phyloP scores from a whole-genome alignment of 2,888 invertebrate species.

The Tetheella fluctuosa region DNA sequence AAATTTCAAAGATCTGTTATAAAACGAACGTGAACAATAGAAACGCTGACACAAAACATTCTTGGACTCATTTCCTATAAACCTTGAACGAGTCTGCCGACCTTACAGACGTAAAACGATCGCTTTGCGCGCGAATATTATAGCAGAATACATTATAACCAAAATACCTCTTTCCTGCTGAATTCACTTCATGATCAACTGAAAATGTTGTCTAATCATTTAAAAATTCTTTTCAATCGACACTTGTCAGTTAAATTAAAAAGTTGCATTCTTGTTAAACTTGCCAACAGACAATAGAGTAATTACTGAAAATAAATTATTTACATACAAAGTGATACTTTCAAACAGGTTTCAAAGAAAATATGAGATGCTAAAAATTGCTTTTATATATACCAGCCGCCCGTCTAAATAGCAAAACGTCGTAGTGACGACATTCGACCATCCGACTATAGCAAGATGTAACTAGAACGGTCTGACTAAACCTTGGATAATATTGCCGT shows the following conservation, averaged over 20 bases:
- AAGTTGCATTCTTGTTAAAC: not conserved
- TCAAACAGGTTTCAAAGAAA: not conserved
- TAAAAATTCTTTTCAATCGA: not conserved
- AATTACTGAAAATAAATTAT: not conserved
- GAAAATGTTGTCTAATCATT: not conserved
- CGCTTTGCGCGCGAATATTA: conserved; percentile 46
- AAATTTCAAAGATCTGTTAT: conserved; percentile 22
- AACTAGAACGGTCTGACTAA: conserved; percentile 38
- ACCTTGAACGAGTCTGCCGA: conserved; percentile 60
- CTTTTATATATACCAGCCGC: not conserved
- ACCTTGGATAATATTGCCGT: conserved; percentile 57
- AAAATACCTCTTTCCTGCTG: not conserved
- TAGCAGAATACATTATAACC: conserved; percentile 29
- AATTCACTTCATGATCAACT: not conserved
- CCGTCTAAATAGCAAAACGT: not conserved
- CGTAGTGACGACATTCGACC: conserved; percentile 4
- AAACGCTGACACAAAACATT: conserved; percentile 41
- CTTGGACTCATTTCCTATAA: conserved; percentile 43
- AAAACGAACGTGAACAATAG: conserved; percentile 36
- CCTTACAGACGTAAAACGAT: conserved; percentile 47
- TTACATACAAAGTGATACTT: not conserved
- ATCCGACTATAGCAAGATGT: conserved; percentile 36
- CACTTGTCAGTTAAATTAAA: not conserved
- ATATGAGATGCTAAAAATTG: not conserved
- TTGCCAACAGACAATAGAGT: not conserved